These are phyloP conservation scores for Pycnonotus jocosus DNA, from an alignment of 2,113 vertebrate species.

Conservation along the genomic window DNA sequence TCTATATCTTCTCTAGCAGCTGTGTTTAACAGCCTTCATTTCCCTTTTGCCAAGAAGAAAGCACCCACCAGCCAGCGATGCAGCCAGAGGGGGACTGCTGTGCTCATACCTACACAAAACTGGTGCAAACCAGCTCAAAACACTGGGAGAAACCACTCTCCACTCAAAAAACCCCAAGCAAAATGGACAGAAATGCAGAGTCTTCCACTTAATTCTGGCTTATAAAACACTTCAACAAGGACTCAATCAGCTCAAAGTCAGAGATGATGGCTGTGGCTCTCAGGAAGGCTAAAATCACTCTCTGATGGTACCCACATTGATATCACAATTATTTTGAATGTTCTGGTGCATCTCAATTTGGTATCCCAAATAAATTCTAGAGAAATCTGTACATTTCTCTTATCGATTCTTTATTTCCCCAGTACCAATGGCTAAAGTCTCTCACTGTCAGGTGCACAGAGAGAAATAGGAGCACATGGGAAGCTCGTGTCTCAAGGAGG, in stretches of 20 bases:
- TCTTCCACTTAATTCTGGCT: not conserved
- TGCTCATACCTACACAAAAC: not conserved
- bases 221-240: not conserved
- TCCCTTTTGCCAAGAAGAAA: not conserved
- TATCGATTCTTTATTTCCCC: not conserved
- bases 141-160: not conserved
- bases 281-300: not conserved
- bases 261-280: not conserved
- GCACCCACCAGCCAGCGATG: not conserved
- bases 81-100: not conserved
- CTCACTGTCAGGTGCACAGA: not conserved
- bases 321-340: not conserved
- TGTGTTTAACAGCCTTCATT: not conserved
- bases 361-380: not conserved
- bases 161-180: not conserved
- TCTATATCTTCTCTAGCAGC: not conserved
- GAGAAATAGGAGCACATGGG: not conserved
- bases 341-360: not conserved
- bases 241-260: not conserved
- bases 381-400: not conserved
- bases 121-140: not conserved
- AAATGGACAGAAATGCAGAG: not conserved
- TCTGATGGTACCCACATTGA: rapidly evolving
- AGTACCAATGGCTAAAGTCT: not conserved
- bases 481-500: not conserved